Percentiles rank a stretch among this genome's conserved stretches.
Conservation (phyloP, 2,888 invertebrate species). For the Leucoma salicis region DNA sequence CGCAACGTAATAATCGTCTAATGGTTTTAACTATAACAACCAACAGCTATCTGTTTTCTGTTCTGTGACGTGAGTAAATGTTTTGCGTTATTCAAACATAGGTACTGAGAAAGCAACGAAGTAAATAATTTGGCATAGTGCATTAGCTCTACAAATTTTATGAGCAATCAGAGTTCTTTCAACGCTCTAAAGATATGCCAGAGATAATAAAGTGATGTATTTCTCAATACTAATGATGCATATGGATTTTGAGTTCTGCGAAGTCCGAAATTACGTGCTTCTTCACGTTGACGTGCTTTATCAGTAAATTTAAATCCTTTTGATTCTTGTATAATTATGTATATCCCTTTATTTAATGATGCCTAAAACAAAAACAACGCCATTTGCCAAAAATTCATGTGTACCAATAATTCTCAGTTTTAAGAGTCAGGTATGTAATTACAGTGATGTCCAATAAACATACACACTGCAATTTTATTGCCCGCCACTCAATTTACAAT, state of each 20-base stretch:
- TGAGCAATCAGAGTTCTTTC: slow-evolving; percentile 11
- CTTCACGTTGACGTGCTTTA: too few relatives aligned
- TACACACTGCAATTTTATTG: slow-evolving; percentile 19
- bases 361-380: slow-evolving; percentile 41
- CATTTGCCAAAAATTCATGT: slow-evolving; percentile 47
- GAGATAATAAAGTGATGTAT: slow-evolving; percentile 8
- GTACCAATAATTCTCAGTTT: slow-evolving; percentile 41
- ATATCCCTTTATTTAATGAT: too few relatives aligned
- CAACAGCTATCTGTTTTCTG: slow-evolving; percentile 3
- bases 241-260: not conserved
- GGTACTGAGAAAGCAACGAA: slow-evolving; percentile 8
- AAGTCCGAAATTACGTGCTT: too few relatives aligned
- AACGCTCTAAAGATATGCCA: slow-evolving; percentile 4
- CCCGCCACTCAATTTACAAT: slow-evolving; percentile 21
- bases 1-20: not conserved
- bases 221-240: slow-evolving; percentile 5
- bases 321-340: slow-evolving; percentile 41
- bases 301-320: slow-evolving; percentile 37
- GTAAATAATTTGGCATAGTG: slow-evolving; percentile 22
- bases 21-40: slow-evolving; percentile 5
- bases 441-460: slow-evolving; percentile 43
- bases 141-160: slow-evolving; percentile 8
- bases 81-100: slow-evolving; percentile 15
- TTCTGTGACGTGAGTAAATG: slow-evolving; percentile 16
- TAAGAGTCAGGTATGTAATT: slow-evolving; percentile 43